A percentile compares a stretch with the other conserved stretches of the same genome.
Conservation (phyloP, 2,888 invertebrate genomes). For the Mellilla xanthometata region DNA sequence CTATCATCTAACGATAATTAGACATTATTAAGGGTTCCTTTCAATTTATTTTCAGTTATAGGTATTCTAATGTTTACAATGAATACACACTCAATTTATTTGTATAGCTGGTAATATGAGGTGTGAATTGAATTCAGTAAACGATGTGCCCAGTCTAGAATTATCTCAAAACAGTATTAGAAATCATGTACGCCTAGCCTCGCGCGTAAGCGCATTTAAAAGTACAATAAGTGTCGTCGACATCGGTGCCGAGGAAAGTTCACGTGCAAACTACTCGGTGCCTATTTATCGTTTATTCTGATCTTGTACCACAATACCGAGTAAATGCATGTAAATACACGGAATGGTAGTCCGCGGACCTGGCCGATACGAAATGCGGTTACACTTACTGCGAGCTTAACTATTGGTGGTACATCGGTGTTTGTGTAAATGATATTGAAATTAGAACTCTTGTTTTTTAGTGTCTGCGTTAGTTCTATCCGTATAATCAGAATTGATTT, state of each 20-base stretch:
- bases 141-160: background rate
- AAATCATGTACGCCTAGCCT: conserved; percentile 39
- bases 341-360: conserved; percentile 11
- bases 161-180: conserved; percentile 29
- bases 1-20: too few relatives aligned
- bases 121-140: too few relatives aligned
- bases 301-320: conserved; percentile 45
- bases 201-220: conserved; percentile 63
- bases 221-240: conserved; percentile 73
- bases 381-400: too few relatives aligned
- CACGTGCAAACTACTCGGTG: conserved; percentile 52
- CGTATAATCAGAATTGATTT: too few relatives aligned
- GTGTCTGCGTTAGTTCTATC: too few relatives aligned
- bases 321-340: conserved; percentile 24
- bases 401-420: too few relatives aligned
- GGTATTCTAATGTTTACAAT: too few relatives aligned
- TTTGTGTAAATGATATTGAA: background rate
- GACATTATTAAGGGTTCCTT: too few relatives aligned
- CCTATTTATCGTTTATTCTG: conserved; percentile 58
- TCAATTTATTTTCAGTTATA: too few relatives aligned
- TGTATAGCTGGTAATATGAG: too few relatives aligned
- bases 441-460: background rate
- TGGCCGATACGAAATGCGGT: background rate
- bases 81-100: too few relatives aligned
- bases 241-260: conserved; percentile 63